phyloP scores from a whole-genome alignment of 1,140 invertebrate species.

The Protaetia brevitarsis region DNA sequence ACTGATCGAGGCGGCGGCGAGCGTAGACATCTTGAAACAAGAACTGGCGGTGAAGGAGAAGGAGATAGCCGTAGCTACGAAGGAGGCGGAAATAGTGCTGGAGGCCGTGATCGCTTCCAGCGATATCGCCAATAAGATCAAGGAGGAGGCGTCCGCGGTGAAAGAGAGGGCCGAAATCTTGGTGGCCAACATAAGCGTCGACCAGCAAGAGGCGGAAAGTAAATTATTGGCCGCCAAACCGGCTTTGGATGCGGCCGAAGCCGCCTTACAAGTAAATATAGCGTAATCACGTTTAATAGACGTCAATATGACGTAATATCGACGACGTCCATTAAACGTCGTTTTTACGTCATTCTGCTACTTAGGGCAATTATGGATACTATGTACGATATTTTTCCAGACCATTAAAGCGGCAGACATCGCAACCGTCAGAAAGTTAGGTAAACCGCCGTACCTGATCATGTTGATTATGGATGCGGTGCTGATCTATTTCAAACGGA shows the following conservation, averaged over 20 bases:
- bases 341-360: no score
- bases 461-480: conserved; percentile 88
- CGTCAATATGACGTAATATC: no score
- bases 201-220: conserved; percentile 73
- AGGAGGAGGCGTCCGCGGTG: conserved; percentile 75
- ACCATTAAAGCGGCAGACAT: conserved; percentile 86
- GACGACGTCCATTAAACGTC: no score
- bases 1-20: conserved; percentile 75
- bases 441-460: conserved; percentile 84
- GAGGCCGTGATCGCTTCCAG: conserved; percentile 63
- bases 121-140: conserved; percentile 69
- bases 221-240: conserved; percentile 79
- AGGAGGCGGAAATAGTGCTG: conserved; percentile 67
- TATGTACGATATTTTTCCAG: conserved; percentile 48
- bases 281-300: neutral
- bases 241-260: conserved; percentile 79
- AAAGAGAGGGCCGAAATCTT: conserved; percentile 78
- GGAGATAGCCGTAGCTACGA: conserved; percentile 68
- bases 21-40: conserved; percentile 72
- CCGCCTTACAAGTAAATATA: conserved; percentile 66
- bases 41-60: conserved; percentile 77
- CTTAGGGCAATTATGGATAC: no score
- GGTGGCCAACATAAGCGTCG: conserved; percentile 72
- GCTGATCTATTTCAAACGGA: conserved; percentile 72
- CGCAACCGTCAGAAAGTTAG: conserved; percentile 80